Evolutionary conservation across 2,797 vertebrate species (phyloP).

Genomic region (Nannoperca australis): DNA sequence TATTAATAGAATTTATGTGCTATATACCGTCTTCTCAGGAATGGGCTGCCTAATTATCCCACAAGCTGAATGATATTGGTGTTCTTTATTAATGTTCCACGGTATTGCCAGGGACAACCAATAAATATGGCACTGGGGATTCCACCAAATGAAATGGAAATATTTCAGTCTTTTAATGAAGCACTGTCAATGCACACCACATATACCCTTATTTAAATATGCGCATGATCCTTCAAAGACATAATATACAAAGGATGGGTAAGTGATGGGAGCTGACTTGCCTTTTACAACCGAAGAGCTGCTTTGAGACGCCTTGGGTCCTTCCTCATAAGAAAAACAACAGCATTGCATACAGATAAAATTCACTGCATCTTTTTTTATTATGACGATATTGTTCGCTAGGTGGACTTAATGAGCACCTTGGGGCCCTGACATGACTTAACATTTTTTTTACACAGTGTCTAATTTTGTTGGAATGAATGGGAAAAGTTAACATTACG

Average conservation of each 20-base stretch:
- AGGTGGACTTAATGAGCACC: constrained; percentile 72
- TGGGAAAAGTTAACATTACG: constrained; percentile 65
- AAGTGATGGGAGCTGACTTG: constrained; percentile 69
- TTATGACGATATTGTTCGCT: constrained; percentile 68
- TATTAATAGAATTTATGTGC: constrained; percentile 86
- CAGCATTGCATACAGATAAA: constrained; percentile 60
- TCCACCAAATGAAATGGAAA: constrained; percentile 78
- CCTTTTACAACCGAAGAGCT: constrained; percentile 68
- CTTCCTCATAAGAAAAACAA: constrained; percentile 65
- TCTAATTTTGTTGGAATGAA: constrained; percentile 60
- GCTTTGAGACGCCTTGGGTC: constrained; percentile 63
- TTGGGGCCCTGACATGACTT: constrained; percentile 54
- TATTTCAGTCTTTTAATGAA: constrained; percentile 83
- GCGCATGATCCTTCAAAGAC: constrained; percentile 72
- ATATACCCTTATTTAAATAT: constrained; percentile 74
- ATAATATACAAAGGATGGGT: constrained; percentile 67
- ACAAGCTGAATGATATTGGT: constrained; percentile 79
- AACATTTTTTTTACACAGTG: constrained; percentile 46
- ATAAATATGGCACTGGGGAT: constrained; percentile 80
- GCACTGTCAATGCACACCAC: constrained; percentile 64
- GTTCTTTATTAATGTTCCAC: constrained; percentile 81
- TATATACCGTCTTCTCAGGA: constrained; percentile 72
- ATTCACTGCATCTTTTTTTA: constrained; percentile 67
- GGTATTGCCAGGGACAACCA: constrained; percentile 79
- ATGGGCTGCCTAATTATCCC: constrained; percentile 79